phyloP scores from a whole-genome alignment of 2,888 invertebrate genomes.

The Hirtodrosophila cameraria region DNA sequence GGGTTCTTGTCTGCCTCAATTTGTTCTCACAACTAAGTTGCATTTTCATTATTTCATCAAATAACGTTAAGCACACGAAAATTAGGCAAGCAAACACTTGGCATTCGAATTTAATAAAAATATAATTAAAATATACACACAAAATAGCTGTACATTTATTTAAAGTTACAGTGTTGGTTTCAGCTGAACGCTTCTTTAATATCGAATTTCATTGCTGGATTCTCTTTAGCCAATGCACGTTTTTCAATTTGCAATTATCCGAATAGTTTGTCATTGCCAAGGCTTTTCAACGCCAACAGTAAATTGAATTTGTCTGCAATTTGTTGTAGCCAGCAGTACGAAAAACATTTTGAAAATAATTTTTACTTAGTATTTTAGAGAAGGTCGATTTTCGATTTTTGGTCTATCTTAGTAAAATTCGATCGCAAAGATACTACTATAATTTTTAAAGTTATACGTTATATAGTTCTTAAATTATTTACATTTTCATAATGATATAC shows the following conservation, averaged over 20 bases:
- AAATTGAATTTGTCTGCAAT: conserved; percentile 40
- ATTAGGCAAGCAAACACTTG: conserved; percentile 23
- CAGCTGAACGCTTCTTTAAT: conserved; percentile 27
- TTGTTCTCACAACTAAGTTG: conserved; percentile 66
- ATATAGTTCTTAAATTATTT: no score
- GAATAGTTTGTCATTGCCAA: conserved; percentile 65
- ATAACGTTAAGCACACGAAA: conserved; percentile 23
- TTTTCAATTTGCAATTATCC: conserved; percentile 74
- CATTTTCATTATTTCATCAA: conserved; percentile 56
- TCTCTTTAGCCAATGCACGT: conserved; percentile 58
- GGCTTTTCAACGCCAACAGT: conserved; percentile 43
- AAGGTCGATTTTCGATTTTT: conserved; percentile 12
- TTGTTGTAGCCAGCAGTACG: conserved; percentile 9
- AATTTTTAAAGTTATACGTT: no score
- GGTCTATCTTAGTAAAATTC: no score
- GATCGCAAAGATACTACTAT: no score
- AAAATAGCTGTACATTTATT: conserved; percentile 30
- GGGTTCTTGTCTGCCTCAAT: conserved; percentile 38
- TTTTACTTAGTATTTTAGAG: background rate
- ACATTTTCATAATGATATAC: no score
- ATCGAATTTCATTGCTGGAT: conserved; percentile 41
- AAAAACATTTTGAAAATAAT: conserved; percentile 1
- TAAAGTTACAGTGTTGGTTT: conserved; percentile 63
- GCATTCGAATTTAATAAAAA: conserved; percentile 34
- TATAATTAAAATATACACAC: conserved; percentile 12